These are phyloP conservation scores for Malaclemys terrapin DNA, from an alignment of 2,113 vertebrate genomes.

Conservation along the genomic window DNA sequence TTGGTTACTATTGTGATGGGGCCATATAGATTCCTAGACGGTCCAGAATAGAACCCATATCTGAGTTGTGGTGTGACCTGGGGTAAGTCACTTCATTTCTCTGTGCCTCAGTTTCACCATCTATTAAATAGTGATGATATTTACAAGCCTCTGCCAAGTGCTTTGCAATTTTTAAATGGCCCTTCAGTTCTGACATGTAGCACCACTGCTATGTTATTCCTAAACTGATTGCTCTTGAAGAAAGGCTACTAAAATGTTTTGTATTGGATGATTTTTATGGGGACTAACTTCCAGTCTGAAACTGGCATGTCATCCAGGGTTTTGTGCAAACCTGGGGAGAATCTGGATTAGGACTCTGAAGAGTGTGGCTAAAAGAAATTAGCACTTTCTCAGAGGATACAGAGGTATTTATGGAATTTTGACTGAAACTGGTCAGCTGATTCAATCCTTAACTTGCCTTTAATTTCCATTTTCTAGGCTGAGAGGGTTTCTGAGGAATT, in stretches of 20 bases:
- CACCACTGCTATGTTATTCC: constrained; percentile 1
- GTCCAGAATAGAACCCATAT: not conserved
- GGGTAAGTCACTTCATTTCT: not conserved
- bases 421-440: not conserved
- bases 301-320: not conserved
- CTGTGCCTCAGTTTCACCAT: not conserved
- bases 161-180: constrained; percentile 30
- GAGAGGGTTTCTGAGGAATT: not conserved
- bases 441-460: not conserved
- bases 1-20: not conserved
- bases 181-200: constrained; percentile 16
- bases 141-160: not conserved
- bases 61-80: not conserved
- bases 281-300: not conserved
- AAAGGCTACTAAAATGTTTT: not conserved
- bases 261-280: not conserved
- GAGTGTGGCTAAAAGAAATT: not conserved
- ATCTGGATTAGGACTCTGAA: not conserved
- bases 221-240: not conserved
- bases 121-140: not conserved
- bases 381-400: not conserved
- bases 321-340: not conserved
- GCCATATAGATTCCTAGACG: not conserved
- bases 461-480: not conserved
- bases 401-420: not conserved